Evolutionary conservation across 1,140 invertebrate genomes (phyloP), one percentile per base, ranked within the genome.

Genomic region (Polypedilum pembai): DNA sequence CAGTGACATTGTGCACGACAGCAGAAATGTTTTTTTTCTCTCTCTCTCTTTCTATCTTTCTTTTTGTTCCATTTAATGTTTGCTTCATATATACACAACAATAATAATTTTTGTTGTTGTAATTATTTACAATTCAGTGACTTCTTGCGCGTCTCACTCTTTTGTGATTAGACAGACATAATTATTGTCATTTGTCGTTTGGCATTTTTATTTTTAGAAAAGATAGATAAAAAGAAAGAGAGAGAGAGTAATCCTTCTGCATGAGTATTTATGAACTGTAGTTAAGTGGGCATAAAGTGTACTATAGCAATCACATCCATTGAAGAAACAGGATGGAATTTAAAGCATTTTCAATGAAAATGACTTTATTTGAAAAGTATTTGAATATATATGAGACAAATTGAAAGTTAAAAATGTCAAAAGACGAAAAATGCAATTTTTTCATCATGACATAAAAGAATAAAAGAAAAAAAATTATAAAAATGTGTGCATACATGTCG

Each of bases 61-160:
- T 56, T 56, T 56, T 56, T 33, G 24, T 33, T 33, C n/a, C 45
- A 56, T 56, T 12, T 56, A 56, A 56, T 56, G n/a, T 56, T 12
- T 56, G 45, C 15, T 33, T 33, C 24, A 33, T 33, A 33, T 33
- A 33, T 33, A 33, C 24, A 33, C 24, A 33, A 33, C 5, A 33
- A 33, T 33, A 33, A 33, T 33, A 33, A 33, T 33, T 33, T 33
- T 33, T 56, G 45, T 56, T 56, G 8, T n/a, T 56, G n/a, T 56
- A 56, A 56, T 56, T 56, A 56, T 56, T 56, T 56, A 56, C 45
- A 56, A n/a, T 56, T 56, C 10, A 56, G 45, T 56, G 45, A 56
- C 3, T 56, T 56, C 45, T 56, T 56, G 15, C n/a, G n/a, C n/a
- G 12, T 56, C 45, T 56, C 12, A 56, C 45, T 56, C 24, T 33